Conservation (phyloP, 2,888 invertebrate species). For the Sipha maydis region DNA sequence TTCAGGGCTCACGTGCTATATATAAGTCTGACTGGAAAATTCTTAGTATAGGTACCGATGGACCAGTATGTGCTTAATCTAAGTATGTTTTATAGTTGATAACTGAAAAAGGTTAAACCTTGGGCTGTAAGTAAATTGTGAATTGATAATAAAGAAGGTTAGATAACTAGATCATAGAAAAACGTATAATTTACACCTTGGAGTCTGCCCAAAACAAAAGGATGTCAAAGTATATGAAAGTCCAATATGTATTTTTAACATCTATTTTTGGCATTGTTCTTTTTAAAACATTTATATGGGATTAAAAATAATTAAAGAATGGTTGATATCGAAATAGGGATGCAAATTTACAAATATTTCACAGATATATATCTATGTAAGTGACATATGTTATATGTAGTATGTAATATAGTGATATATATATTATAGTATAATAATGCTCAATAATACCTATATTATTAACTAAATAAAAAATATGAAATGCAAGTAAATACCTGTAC, state of each 20-base stretch:
- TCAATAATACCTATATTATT: too few relatives aligned
- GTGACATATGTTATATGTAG: background rate
- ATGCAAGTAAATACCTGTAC: too few relatives aligned
- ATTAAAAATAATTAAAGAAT: conserved; percentile 46
- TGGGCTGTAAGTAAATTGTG: background rate
- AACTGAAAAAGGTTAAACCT: background rate
- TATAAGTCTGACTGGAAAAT: background rate
- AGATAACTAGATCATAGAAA: conserved; percentile 20
- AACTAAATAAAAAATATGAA: too few relatives aligned
- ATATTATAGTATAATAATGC: too few relatives aligned
- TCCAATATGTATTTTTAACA: conserved; percentile 53
- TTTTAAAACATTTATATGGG: conserved; percentile 32
- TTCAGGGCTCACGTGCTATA: background rate
- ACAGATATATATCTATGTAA: background rate
- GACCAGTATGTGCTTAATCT: background rate
- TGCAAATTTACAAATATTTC: background rate
- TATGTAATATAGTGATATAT: too few relatives aligned
- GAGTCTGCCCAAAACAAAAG: conserved; percentile 48
- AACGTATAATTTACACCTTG: conserved; percentile 56
- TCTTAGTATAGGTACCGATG: background rate
- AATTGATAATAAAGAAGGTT: conserved; percentile 5
- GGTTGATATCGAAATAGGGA: background rate
- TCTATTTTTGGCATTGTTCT: conserved; percentile 57
- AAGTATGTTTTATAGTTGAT: background rate
- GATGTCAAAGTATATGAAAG: conserved; percentile 48